Base-by-base conservation (phyloP, 2,888 invertebrate species). In the Octodonta nipae region DNA sequence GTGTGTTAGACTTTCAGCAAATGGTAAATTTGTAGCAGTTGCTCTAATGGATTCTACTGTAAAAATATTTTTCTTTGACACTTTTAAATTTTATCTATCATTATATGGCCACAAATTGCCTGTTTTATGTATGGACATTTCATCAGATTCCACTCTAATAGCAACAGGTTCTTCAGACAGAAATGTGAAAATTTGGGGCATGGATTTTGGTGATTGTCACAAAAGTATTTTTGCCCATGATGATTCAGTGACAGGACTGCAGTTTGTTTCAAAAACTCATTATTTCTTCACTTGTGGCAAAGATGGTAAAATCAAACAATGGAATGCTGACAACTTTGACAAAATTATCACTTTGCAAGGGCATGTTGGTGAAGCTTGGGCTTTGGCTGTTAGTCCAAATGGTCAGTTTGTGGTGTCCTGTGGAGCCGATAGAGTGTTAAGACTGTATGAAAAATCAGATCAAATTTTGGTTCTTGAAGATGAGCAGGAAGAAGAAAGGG, bases 191-290 rank as follows among this genome's bases (percentile, higher is more conserved):
- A 79, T 98, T 40, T 99, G 96, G 96, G 96, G 96, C 17, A 71
- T 96, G 64, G 93, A 96, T 63, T 96, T 92, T 59, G 96, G 96
- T n/a, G 93, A 98, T 60, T 95, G 93, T 49, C 95, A 92, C 64
- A 78, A 77, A 51, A 92, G 92, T 0, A 71, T 96, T 45, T 89
- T 93, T 60, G 95, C 93, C 0, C 96, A 98, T 60, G 91, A 95
- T 51, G 92, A 93, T 60, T 86, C 92, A 0, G 78, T 98, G 6
- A 91, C 88, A 36, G 75, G 82, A 16, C 58, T 96, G 16, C 76
- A 81, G 50, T 98, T 98, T 56, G 76, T 93, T 12, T 84, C 88
- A 0, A 77, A 73, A 45, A 93, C 91, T 3, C 95, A 95, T 60
- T 76, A 89, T 56, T 81, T 96, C 56, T 95, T 96, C 59, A 84